These are phyloP conservation scores for Thecocarcelia acutangulata DNA, from an alignment of 2,888 invertebrate species.

Conservation along the genomic window DNA sequence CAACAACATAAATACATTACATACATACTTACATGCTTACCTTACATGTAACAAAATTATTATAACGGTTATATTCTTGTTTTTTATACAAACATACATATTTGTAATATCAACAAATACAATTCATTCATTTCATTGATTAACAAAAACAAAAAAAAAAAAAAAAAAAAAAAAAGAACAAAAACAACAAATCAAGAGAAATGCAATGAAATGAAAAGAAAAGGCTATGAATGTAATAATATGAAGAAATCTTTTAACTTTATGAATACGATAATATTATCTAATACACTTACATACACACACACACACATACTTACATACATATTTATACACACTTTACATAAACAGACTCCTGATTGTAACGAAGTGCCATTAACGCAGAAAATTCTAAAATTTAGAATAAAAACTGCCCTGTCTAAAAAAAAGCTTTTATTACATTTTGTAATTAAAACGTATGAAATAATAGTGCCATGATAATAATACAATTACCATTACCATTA, in stretches of 20 bases:
- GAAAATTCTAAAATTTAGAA: constrained; percentile 30
- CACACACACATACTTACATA: neutral
- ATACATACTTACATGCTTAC: neutral
- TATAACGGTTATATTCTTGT: too few relatives aligned
- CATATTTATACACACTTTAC: neutral
- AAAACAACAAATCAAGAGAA: too few relatives aligned
- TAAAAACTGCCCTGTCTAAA: constrained; percentile 4
- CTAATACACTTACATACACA: neutral
- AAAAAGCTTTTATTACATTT: constrained; percentile 15
- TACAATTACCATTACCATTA: too few relatives aligned
- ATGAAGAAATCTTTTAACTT: neutral
- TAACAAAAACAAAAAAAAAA: too few relatives aligned
- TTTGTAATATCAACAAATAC: constrained; percentile 1
- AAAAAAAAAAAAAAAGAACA: too few relatives aligned
- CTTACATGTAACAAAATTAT: neutral
- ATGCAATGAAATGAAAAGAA: too few relatives aligned
- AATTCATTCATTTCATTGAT: too few relatives aligned
- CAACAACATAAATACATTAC: neutral
- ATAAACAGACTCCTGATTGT: constrained; percentile 42
- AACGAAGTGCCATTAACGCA: constrained; percentile 59
- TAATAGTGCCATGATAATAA: constrained; percentile 32
- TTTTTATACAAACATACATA: too few relatives aligned
- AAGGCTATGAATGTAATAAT: neutral
- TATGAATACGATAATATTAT: neutral
- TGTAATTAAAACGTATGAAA: constrained; percentile 6